Base-by-base conservation (phyloP, 1,140 invertebrate genomes). In the Telenomus remus region DNA sequence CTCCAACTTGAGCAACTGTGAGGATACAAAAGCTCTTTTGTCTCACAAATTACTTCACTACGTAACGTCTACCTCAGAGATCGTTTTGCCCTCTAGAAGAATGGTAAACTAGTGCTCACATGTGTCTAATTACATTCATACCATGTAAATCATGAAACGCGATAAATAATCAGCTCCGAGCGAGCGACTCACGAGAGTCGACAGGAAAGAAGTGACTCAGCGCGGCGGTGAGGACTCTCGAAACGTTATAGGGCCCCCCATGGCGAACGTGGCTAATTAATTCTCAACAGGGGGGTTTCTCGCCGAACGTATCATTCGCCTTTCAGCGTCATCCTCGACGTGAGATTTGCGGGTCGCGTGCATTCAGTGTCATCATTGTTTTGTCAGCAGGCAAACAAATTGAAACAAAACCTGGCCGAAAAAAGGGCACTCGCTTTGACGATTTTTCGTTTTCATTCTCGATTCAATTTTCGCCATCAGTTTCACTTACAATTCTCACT, bases 201-300 rank as follows among this genome's bases (percentile, higher is more conserved):
- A 54, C 63, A 55, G 64, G 34, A 59, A 80, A 80, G 70, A 74
- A 54, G 76, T 81, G 81, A 81, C 81, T 82, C 81, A 76, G 72
- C 76, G 69, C 73, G 75, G 70, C 48, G 65, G 72, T 70, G 46
- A 76, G 73, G 34, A 55, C 54, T 13, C 39, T 63, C 46, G 33
- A 80, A 56, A 53, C 71, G 55, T 66, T 70, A 55, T 59, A 61
- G 56, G 49, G 59, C 73, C 77, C 79, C 79, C 77, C 65, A 75
- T 79, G 57, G 81, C 57, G 80, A 82, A 79, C 80, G 60, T 76
- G 73, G 71, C 76, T 83, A 83, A 85, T 85, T 83, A 85, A 85
- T 85, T 82, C 80, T 78, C 83, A 79, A 81, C 82, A 51, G 71
- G 71, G 81, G 80, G 79, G 78, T 77, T 75, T 73, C 64, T 77